Evolutionary conservation across 2,797 vertebrate species (phyloP).

Genomic region (Macrochelys suwanniensis): DNA sequence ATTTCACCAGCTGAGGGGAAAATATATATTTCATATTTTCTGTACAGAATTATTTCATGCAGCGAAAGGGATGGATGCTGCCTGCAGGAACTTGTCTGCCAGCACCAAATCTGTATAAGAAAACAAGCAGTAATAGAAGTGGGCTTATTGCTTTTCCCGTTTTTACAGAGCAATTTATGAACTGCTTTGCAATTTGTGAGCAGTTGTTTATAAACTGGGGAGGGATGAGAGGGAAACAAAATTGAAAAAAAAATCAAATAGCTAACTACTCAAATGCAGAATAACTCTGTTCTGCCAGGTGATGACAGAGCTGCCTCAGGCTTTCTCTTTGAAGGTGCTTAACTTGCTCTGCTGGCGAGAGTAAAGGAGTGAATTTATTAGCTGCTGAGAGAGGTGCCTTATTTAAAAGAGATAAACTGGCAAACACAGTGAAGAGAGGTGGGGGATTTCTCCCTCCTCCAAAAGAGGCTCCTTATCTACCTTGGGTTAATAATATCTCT

Average conservation of each 20-base stretch:
- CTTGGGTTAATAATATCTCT: not conserved
- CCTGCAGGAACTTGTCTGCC: conserved; percentile 4
- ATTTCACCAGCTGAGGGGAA: not conserved
- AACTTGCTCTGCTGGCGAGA: not conserved
- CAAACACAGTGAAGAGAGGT: not conserved
- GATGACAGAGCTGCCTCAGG: conserved; percentile 36
- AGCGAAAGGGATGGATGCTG: not conserved
- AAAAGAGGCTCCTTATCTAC: not conserved
- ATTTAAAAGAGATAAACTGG: not conserved
- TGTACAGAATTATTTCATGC: conserved; percentile 10
- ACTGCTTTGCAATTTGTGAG: not conserved
- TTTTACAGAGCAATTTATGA: conserved; percentile 35
- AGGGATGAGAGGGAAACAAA: conserved; percentile 19
- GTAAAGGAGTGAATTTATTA: conserved; percentile 25
- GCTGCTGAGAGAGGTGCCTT: not conserved
- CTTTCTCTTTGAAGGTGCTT: not conserved
- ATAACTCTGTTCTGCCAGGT: not conserved
- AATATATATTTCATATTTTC: conserved; percentile 57
- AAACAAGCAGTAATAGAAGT: conserved; percentile 11
- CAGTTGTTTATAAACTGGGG: conserved; percentile 34
- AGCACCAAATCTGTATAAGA: not conserved
- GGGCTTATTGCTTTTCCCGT: not conserved
- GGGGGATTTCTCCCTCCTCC: not conserved
- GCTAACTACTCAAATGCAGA: not conserved
- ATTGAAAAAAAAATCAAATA: not conserved